Evolutionary conservation across 2,797 vertebrate species (phyloP).

Genomic region (Allobates femoralis): DNA sequence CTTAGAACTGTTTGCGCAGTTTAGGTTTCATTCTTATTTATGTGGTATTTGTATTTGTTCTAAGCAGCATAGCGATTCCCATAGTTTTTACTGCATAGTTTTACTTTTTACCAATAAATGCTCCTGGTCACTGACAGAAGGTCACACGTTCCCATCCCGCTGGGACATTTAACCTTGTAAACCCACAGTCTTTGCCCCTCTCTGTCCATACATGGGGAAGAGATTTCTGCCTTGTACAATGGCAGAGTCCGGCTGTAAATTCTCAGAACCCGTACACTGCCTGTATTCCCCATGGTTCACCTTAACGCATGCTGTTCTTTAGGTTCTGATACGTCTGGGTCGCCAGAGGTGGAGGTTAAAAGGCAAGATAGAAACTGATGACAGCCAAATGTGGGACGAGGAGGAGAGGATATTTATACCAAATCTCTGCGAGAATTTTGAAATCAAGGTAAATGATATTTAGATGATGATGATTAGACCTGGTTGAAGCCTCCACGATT

Average conservation of each 20-base stretch:
- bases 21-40: too few relatives aligned
- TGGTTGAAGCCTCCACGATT: neutral
- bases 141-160: neutral
- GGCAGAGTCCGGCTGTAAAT: neutral
- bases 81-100: too few relatives aligned
- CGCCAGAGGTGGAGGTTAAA: constrained; percentile 92
- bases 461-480: neutral
- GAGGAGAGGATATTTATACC: constrained; percentile 92
- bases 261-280: neutral
- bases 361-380: constrained; percentile 89
- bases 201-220: neutral
- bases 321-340: constrained; percentile 90
- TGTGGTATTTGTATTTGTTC: too few relatives aligned
- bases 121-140: neutral
- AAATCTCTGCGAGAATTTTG: constrained; percentile 88
- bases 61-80: too few relatives aligned
- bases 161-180: neutral
- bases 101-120: neutral
- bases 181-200: neutral
- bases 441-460: constrained; percentile 88
- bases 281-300: neutral
- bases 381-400: constrained; percentile 92
- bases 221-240: neutral
- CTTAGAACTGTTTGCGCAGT: too few relatives aligned
- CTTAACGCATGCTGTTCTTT: neutral